Conservation (phyloP, 2,888 invertebrate species). For the Pyrgus malvae region DNA sequence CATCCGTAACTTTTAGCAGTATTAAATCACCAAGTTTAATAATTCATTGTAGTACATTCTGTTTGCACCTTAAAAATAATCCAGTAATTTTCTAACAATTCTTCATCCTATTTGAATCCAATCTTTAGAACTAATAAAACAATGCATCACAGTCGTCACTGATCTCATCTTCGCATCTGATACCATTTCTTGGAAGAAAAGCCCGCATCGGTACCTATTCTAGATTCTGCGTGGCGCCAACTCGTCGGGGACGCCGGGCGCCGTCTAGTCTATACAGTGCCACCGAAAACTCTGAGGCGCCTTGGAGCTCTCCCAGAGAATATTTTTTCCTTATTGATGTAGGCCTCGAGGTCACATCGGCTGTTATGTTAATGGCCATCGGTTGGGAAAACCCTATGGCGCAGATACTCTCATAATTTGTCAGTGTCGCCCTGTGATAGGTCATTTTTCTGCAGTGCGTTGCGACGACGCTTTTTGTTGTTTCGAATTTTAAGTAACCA, state of each 20-base stretch:
- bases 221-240: conserved; percentile 53
- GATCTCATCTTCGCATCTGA: conserved; percentile 11
- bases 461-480: conserved; percentile 30
- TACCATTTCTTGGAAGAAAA: conserved; percentile 11
- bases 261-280: conserved; percentile 72
- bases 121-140: too few relatives aligned
- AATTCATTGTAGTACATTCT: too few relatives aligned
- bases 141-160: background rate
- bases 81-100: too few relatives aligned
- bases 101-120: too few relatives aligned
- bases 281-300: conserved; percentile 46
- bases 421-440: conserved; percentile 61
- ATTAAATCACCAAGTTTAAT: too few relatives aligned
- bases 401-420: conserved; percentile 64
- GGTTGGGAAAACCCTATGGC: conserved; percentile 66
- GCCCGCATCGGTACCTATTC: conserved; percentile 27
- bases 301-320: conserved; percentile 75
- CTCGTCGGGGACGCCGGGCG: conserved; percentile 57
- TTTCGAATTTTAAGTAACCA: conserved; percentile 25
- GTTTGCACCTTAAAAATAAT: too few relatives aligned
- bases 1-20: too few relatives aligned
- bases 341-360: conserved; percentile 69
- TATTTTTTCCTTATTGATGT: conserved; percentile 71
- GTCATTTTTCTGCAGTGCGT: conserved; percentile 46
- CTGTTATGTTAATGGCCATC: conserved; percentile 72